Conservation (phyloP, 1,140 invertebrate species). For the Lepidurus couesii region DNA sequence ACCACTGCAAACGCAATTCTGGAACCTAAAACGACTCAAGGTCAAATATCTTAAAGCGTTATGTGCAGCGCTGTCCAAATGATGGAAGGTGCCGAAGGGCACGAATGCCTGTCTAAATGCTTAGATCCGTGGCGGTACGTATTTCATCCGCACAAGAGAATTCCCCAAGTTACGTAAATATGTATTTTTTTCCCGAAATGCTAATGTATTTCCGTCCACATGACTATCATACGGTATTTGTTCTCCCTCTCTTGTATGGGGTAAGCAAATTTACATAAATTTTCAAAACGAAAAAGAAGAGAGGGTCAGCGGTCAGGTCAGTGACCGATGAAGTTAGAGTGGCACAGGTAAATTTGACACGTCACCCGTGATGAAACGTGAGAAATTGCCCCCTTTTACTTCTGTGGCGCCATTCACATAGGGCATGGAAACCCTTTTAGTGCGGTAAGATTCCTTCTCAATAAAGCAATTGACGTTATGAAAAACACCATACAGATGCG, state of each 20-base stretch:
- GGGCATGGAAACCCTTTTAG: not conserved
- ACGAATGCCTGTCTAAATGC: not conserved
- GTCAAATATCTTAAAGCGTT: not conserved
- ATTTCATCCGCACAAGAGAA: not conserved
- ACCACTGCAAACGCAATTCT: constrained; percentile 2
- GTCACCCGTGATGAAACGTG: constrained; percentile 1
- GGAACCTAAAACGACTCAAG: not conserved
- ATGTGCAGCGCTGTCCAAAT: not conserved
- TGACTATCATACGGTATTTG: not conserved
- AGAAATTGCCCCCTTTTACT: not conserved
- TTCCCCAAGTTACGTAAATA: no score
- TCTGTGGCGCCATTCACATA: not conserved
- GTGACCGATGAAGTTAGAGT: not conserved
- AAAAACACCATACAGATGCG: not conserved
- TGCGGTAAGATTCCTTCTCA: not conserved
- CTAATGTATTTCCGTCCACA: not conserved
- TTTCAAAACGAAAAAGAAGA: not conserved
- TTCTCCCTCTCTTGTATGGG: not conserved
- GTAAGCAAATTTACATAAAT: not conserved
- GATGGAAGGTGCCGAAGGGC: not conserved
- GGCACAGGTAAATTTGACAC: not conserved
- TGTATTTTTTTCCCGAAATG: not conserved
- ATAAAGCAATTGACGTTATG: not conserved
- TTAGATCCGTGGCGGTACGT: not conserved
- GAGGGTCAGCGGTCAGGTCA: constrained; percentile 6